Evolutionary conservation across 2,113 vertebrate genomes (phyloP).

Genomic region (Tringa solitaria): DNA sequence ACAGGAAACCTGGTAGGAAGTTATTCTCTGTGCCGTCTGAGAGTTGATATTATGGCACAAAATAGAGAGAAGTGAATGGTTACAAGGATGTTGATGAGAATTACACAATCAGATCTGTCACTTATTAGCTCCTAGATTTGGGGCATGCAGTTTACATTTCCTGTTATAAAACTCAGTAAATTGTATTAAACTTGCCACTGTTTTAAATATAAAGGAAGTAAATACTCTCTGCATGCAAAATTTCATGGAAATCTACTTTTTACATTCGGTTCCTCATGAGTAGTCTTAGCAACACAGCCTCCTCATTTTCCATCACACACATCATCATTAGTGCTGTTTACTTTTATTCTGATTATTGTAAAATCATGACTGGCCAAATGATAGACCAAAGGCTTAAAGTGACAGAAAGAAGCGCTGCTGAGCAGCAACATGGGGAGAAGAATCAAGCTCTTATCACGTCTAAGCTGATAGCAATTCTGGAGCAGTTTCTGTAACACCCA

Average conservation of each 20-base stretch:
- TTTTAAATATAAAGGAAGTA: not conserved
- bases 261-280: not conserved
- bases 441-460: rapidly evolving
- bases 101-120: not conserved
- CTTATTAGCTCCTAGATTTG: not conserved
- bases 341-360: not conserved
- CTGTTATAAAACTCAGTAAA: not conserved
- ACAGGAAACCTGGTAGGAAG: not conserved
- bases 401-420: not conserved
- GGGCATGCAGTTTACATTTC: not conserved
- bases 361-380: not conserved
- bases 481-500: not conserved
- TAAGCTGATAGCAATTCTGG: not conserved
- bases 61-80: not conserved
- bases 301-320: not conserved
- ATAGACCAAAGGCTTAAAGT: not conserved
- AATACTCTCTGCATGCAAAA: not conserved
- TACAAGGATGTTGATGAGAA: not conserved
- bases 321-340: not conserved
- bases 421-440: not conserved
- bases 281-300: not conserved
- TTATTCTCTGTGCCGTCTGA: not conserved
- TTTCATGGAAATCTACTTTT: not conserved
- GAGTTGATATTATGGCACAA: not conserved
- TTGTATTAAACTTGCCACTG: not conserved